Percentiles rank a stretch among this genome's conserved stretches.
phyloP scores from a whole-genome alignment of 2,113 vertebrate species.

The Laticauda laticaudata region DNA sequence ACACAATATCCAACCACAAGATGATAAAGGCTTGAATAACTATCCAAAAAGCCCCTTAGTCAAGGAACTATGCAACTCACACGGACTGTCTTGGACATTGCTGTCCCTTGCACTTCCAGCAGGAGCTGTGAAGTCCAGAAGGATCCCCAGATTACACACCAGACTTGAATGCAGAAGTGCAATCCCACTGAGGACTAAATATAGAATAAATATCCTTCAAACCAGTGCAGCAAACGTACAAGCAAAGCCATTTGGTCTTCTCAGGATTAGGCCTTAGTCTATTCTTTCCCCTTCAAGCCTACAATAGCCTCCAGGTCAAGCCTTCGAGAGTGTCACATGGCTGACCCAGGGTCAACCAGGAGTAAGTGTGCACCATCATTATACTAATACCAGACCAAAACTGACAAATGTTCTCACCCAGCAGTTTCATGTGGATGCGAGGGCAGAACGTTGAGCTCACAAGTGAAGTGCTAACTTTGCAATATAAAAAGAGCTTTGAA shows the following conservation, averaged over 20 bases:
- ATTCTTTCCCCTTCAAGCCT: not conserved
- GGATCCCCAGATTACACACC: not conserved
- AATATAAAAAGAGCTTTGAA: not conserved
- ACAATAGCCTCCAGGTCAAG: not conserved
- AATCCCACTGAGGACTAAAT: not conserved
- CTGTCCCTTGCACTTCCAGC: not conserved
- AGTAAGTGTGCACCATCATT: not conserved
- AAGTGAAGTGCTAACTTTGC: not conserved
- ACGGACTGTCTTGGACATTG: not conserved
- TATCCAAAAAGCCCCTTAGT: not conserved
- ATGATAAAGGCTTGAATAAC: not conserved
- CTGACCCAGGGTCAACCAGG: not conserved
- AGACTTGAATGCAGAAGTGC: not conserved
- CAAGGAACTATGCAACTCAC: not conserved
- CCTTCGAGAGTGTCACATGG: not conserved
- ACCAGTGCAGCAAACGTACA: not conserved
- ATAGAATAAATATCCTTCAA: not conserved
- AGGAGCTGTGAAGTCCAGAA: not conserved
- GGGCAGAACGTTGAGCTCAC: not conserved
- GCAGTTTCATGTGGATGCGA: not conserved
- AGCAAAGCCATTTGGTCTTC: not conserved
- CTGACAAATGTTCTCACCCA: not conserved
- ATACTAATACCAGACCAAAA: not conserved
- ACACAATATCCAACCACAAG: not conserved
- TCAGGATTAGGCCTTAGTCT: not conserved